Conservation (phyloP, 30 jellyfish, hydroid and myxozoan genomes). For the Aurelia aurita complex sp. Pacific region DNA sequence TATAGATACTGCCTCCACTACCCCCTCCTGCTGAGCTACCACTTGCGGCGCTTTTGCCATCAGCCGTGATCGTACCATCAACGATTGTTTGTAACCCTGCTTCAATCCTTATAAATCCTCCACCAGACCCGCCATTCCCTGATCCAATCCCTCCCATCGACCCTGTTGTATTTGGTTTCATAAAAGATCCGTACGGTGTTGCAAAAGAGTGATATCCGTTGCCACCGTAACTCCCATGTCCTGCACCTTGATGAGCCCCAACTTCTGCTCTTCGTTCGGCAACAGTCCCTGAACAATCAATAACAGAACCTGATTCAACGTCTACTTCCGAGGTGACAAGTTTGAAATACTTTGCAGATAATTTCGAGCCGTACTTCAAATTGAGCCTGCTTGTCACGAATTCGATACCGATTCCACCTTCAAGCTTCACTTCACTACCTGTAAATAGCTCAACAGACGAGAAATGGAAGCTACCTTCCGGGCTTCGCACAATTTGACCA, state of each 20-base stretch:
- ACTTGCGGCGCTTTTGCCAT: slow-evolving; percentile 36
- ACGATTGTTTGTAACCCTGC: slow-evolving; percentile 45
- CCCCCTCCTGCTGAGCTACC: slow-evolving; percentile 76
- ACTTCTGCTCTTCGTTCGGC: slow-evolving; percentile 30
- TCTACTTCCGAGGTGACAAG: slow-evolving; percentile 47
- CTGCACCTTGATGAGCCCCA: slow-evolving; percentile 44
- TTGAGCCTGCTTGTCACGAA: slow-evolving; percentile 37
- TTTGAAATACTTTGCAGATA: slow-evolving; percentile 54
- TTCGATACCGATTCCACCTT: slow-evolving; percentile 68
- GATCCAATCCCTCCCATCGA: slow-evolving; percentile 62
- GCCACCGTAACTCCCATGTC: slow-evolving; percentile 72
- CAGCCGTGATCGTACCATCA: slow-evolving; percentile 49
- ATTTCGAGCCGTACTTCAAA: slow-evolving; percentile 48
- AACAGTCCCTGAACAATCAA: slow-evolving; percentile 51
- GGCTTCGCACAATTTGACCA: slow-evolving; percentile 34
- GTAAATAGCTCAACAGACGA: slow-evolving; percentile 49
- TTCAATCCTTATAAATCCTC: slow-evolving; percentile 44
- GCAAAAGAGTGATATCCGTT: slow-evolving; percentile 27
- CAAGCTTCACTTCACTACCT: slow-evolving; percentile 61
- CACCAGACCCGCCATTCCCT: slow-evolving; percentile 44
- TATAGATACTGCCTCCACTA: slow-evolving; percentile 66
- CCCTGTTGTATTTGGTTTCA: slow-evolving; percentile 47
- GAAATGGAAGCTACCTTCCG: slow-evolving; percentile 55
- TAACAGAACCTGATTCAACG: slow-evolving; percentile 49
- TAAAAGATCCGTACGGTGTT: slow-evolving; percentile 53